Conservation (phyloP, 92 coral and sea anemone genomes). For the Paramuricea clavata region DNA sequence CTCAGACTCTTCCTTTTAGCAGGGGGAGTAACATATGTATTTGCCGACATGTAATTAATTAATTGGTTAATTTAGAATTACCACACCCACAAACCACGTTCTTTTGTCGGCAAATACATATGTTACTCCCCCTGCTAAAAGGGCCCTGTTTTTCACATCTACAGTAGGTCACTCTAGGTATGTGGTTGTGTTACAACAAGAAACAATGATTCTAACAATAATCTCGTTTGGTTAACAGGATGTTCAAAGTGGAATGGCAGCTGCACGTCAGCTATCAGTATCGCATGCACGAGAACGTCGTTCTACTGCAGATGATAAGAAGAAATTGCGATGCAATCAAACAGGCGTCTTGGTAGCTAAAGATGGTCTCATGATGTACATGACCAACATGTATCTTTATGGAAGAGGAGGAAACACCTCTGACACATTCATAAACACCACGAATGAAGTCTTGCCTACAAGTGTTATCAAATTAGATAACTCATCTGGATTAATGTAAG, state of each 20-base stretch:
- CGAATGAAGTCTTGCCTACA: neutral
- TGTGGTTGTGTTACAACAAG: neutral
- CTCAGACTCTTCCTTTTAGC: too few relatives aligned
- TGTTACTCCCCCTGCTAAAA: too few relatives aligned
- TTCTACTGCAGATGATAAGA: neutral
- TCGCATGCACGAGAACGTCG: constrained; percentile 34
- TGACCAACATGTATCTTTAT: neutral
- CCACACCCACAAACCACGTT: too few relatives aligned
- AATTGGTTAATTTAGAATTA: too few relatives aligned
- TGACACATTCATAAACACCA: constrained; percentile 9
- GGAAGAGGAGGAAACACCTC: neutral
- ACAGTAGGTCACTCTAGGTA: neutral
- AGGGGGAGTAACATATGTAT: too few relatives aligned
- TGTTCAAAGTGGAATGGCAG: constrained; percentile 27
- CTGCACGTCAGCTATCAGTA: neutral
- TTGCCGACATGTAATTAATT: too few relatives aligned
- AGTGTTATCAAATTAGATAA: neutral
- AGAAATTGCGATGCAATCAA: neutral
- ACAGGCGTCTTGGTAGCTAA: neutral
- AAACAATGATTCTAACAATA: neutral
- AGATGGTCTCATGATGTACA: neutral
- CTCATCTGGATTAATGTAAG: neutral
- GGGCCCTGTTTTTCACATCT: neutral
- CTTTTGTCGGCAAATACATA: too few relatives aligned
- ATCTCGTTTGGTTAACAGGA: constrained; percentile 1